These are phyloP conservation scores for Oreochromis aureus DNA, from an alignment of 2,113 vertebrate species.

Conservation along the genomic window DNA sequence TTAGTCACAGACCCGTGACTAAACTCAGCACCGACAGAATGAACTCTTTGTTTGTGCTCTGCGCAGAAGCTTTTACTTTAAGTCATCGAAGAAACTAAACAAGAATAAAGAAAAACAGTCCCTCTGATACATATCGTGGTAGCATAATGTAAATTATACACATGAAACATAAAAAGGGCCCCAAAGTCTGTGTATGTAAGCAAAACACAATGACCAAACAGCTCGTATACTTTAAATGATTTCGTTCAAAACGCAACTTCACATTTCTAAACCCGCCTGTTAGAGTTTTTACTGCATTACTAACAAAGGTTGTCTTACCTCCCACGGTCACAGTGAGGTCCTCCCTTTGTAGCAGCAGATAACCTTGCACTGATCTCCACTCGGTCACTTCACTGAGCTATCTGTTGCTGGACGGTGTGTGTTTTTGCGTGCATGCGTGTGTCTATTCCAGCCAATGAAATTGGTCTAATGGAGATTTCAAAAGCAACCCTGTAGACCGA, in stretches of 20 bases:
- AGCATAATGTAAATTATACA: background rate
- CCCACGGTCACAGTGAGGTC: background rate
- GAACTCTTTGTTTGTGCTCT: slow-evolving; percentile 3
- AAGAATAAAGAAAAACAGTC: background rate
- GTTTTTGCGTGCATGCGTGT: slow-evolving; percentile 52
- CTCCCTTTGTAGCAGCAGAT: slow-evolving; percentile 13
- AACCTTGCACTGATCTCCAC: slow-evolving; percentile 24
- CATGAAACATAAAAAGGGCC: background rate
- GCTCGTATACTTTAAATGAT: background rate
- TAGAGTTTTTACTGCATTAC: background rate
- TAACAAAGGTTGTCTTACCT: slow-evolving; percentile 39
- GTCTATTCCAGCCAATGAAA: slow-evolving; percentile 65
- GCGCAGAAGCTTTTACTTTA: background rate
- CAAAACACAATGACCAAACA: background rate
- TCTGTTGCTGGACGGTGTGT: slow-evolving; percentile 41
- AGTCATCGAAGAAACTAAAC: fast-evolving
- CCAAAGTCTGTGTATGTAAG: background rate
- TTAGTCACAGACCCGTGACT: slow-evolving; percentile 21
- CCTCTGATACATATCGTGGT: background rate
- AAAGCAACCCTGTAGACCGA: slow-evolving; percentile 69
- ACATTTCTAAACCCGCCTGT: background rate
- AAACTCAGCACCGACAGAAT: background rate
- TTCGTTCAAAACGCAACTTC: background rate
- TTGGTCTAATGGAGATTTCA: slow-evolving; percentile 65
- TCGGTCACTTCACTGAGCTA: slow-evolving; percentile 29